Evolutionary conservation across 1,140 invertebrate species (phyloP).

Genomic region (Branchinecta lindahli): DNA sequence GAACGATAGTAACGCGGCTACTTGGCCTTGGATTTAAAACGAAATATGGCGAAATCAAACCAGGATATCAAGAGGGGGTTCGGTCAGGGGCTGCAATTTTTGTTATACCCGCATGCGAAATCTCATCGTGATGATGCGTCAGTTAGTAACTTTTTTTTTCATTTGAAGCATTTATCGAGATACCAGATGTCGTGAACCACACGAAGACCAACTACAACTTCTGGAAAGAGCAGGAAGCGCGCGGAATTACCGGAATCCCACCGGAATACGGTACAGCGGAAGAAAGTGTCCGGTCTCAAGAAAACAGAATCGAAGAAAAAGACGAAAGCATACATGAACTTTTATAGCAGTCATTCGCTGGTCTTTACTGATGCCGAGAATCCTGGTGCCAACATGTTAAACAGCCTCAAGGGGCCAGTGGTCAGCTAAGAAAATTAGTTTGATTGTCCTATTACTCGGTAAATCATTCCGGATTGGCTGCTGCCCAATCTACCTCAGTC

Average conservation of each 20-base stretch:
- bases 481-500: background rate
- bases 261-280: slow-evolving; percentile 11
- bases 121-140: slow-evolving; percentile 5
- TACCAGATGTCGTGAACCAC: slow-evolving; percentile 69
- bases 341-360: background rate
- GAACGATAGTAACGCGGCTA: slow-evolving; percentile 13
- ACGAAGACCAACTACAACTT: slow-evolving; percentile 72
- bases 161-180: slow-evolving; percentile 69
- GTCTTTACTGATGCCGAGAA: background rate
- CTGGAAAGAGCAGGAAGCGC: slow-evolving; percentile 55
- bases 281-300: background rate
- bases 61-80: slow-evolving; percentile 18
- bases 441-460: background rate
- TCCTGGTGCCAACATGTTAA: background rate
- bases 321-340: background rate
- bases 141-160: slow-evolving; percentile 21
- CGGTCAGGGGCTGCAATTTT: slow-evolving; percentile 15
- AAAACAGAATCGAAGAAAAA: background rate
- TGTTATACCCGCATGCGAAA: slow-evolving; percentile 16
- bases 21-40: slow-evolving; percentile 19
- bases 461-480: background rate
- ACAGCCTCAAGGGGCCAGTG: background rate
- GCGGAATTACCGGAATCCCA: slow-evolving; percentile 21
- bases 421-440: background rate
- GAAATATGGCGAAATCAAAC: slow-evolving; percentile 11